Conservation (phyloP, 64 coral and sea anemone genomes). For the Stylophora pistillata region DNA sequence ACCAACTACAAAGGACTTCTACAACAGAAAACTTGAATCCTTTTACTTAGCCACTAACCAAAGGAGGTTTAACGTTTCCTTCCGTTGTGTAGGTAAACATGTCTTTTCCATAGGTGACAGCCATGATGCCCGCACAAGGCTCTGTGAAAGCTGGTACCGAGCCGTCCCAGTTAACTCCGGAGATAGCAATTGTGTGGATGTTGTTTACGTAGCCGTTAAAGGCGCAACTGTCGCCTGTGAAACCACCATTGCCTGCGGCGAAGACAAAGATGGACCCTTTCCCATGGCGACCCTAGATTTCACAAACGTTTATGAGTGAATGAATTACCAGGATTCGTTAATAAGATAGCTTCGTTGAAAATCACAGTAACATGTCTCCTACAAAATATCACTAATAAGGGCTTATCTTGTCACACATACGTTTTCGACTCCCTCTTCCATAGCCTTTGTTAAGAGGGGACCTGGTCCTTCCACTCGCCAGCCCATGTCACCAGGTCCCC, state of each 20-base stretch:
- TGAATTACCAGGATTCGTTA: too few species aligned
- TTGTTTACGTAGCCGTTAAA: slow-evolving; percentile 41
- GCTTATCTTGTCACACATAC: too few species aligned
- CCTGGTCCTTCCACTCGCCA: slow-evolving; percentile 29
- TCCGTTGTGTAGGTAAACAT: background rate
- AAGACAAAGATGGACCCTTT: slow-evolving; percentile 45
- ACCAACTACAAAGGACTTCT: too few species aligned
- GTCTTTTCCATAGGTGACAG: slow-evolving; percentile 10
- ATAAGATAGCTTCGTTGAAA: too few species aligned
- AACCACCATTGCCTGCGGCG: slow-evolving; percentile 28
- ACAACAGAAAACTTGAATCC: too few species aligned
- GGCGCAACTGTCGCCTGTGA: slow-evolving; percentile 10
- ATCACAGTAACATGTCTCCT: too few species aligned
- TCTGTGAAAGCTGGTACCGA: background rate
- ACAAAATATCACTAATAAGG: too few species aligned
- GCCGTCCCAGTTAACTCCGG: background rate
- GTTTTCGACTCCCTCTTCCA: background rate
- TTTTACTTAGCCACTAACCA: too few species aligned
- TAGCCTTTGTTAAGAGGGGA: background rate
- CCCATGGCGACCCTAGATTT: slow-evolving; percentile 16
- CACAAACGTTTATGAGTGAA: too few species aligned
- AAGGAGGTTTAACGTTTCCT: background rate
- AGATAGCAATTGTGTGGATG: slow-evolving; percentile 47
- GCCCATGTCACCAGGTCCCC: slow-evolving; percentile 49
- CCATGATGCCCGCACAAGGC: slow-evolving; percentile 13